Conservation (phyloP, 1,140 invertebrate species). For the Drosophila azteca region DNA sequence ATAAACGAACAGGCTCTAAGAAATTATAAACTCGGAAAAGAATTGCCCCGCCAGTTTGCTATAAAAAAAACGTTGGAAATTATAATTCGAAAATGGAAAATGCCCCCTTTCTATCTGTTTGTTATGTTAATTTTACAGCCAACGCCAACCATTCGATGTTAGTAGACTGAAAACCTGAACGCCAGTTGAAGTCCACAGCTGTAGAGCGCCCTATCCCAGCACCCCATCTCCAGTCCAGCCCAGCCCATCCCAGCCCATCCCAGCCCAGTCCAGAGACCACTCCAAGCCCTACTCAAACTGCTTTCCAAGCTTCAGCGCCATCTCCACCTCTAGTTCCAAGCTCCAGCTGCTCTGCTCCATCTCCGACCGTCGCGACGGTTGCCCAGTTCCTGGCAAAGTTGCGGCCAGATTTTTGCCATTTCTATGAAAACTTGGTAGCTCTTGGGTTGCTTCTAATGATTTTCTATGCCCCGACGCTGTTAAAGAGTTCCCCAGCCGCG, state of each 20-base stretch:
- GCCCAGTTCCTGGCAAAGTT: slow-evolving; percentile 20
- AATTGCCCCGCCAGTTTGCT: slow-evolving; percentile 25
- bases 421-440: slow-evolving; percentile 81
- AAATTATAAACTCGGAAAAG: slow-evolving; percentile 31
- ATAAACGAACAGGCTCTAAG: slow-evolving; percentile 82
- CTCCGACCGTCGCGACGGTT: not conserved
- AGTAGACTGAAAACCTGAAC: slow-evolving; percentile 9
- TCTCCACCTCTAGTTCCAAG: not conserved
- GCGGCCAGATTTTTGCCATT: slow-evolving; percentile 70
- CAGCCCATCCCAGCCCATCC: not conserved
- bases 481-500: slow-evolving; percentile 29
- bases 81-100: slow-evolving; percentile 60
- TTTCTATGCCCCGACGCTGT: slow-evolving; percentile 66
- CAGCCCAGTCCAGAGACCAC: slow-evolving; percentile 4
- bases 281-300: slow-evolving; percentile 24
- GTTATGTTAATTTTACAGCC: slow-evolving; percentile 76
- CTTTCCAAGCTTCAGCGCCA: not conserved
- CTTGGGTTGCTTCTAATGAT: slow-evolving; percentile 74
- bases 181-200: no score
- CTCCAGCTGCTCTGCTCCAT: slow-evolving; percentile 20
- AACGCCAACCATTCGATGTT: slow-evolving; percentile 41
- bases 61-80: slow-evolving; percentile 64
- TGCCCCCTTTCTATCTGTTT: slow-evolving; percentile 15
- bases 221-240: no score
- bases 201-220: not conserved